phyloP scores from a whole-genome alignment of 1,140 invertebrate species.

The Onthophagus taurus region DNA sequence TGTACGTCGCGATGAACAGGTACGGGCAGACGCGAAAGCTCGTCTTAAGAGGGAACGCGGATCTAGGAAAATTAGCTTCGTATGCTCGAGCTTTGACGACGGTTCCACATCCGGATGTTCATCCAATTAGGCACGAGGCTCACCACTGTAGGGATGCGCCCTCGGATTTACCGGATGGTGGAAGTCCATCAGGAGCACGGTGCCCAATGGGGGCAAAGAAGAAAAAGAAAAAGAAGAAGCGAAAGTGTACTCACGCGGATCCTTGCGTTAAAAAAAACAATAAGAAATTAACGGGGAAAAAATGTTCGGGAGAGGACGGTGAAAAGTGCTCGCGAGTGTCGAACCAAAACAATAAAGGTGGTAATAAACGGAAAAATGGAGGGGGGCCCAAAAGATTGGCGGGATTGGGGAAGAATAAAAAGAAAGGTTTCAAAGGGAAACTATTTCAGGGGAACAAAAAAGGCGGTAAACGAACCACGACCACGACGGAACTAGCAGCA shows the following conservation, averaged over 20 bases:
- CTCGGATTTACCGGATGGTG: neutral
- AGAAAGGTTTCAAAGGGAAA: conserved; percentile 24
- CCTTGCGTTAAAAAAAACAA: conserved; percentile 13
- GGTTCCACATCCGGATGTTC: conserved; percentile 42
- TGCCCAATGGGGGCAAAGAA: conserved; percentile 13
- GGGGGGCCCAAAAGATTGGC: conserved; percentile 37
- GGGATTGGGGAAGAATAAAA: conserved; percentile 23
- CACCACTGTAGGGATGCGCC: conserved; percentile 19
- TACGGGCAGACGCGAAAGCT: conserved; percentile 58
- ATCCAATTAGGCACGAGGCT: conserved; percentile 28
- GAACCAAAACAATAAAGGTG: conserved; percentile 24
- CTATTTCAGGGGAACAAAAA: conserved; percentile 28
- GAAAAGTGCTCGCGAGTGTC: no score
- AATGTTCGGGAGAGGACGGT: no score
- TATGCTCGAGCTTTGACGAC: conserved; percentile 61
- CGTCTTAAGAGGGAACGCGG: conserved; percentile 52
- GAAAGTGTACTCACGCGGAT: conserved; percentile 26
- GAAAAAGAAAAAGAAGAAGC: conserved; percentile 35
- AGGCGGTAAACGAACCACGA: conserved; percentile 29
- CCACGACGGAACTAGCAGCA: conserved; percentile 17
- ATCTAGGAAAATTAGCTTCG: conserved; percentile 59
- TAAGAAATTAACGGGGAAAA: no score
- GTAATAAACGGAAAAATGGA: conserved; percentile 26
- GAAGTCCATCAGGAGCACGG: conserved; percentile 2
- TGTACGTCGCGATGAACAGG: conserved; percentile 67